Base-by-base conservation (phyloP, 2,888 invertebrate genomes). In the Pseudococcus jackbeardsleyi region DNA sequence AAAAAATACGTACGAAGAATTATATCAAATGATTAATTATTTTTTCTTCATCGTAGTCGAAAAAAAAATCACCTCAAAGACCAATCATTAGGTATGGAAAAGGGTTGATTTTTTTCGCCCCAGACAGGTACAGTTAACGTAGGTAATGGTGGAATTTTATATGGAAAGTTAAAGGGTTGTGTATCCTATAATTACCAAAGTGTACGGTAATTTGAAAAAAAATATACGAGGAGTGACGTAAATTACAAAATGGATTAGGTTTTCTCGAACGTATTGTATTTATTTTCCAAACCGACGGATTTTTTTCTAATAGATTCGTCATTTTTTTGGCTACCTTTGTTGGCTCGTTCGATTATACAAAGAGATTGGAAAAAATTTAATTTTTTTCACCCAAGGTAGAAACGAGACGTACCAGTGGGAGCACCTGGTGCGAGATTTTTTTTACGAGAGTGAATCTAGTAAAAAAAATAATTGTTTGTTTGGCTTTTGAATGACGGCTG, bases 121-220 rank as follows among this genome's bases (percentile, higher is more conserved):
- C 22, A 12, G 64, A 72, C 72, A 72, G 26, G 72, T 72, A 72
- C 72, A 72, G 79, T 82, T 82, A 82, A 46, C 46, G 79, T 42
- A 79, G 12, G 22, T 11, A 64, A 19, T 82, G 79, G 79, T 33
- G n/a, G 79, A 79, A 79, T 79, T 79, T 79, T 46, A 82, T 82
- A 79, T 46, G 79, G 79, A 46, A 82, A 82, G 79, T 82, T 82
- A 82, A 82, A 82, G 79, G 79, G 79, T 82, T 82, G 79, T 82
- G 79, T 82, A 82, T 82, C 79, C 79, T 82, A 82, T 82, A 82
- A 82, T 82, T 82, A 82, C 79, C 79, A 82, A 79, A 82, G 22
- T 82, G 46, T 82, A 46, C 46, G 79, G 79, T 33, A 72, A 72
- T 72, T 72, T 72, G 11, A 64, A 72, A 59, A 54, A 33, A 33